phyloP scores from a whole-genome alignment of 2,113 vertebrate genomes.

The Ginglymostoma cirratum region DNA sequence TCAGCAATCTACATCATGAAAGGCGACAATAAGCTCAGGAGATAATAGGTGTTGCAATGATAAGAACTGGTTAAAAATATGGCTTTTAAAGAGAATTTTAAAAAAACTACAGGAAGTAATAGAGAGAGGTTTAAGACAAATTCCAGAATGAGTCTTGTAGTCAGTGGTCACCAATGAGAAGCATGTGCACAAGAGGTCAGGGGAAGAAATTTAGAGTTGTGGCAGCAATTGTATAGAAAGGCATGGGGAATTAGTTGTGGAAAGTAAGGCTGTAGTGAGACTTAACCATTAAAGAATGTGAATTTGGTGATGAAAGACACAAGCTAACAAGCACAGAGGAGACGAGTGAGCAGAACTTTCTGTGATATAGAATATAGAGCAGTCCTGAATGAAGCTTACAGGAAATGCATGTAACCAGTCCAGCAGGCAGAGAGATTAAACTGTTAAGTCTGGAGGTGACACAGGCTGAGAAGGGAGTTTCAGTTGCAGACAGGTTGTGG shows the following conservation, averaged over 20 bases:
- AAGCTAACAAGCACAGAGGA: no score
- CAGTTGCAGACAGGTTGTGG: background rate
- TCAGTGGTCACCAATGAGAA: background rate
- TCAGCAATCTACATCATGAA: background rate
- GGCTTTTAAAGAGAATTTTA: background rate
- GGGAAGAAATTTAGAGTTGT: background rate
- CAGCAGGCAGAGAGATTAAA: background rate
- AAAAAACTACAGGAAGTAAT: background rate
- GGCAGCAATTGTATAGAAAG: no score
- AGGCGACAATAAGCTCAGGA: background rate
- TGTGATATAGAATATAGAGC: background rate
- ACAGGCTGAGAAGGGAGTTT: background rate
- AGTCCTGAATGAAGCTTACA: background rate
- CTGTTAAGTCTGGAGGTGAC: background rate
- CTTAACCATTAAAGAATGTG: background rate
- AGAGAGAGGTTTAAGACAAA: background rate
- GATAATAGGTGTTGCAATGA: background rate
- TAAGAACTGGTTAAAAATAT: background rate
- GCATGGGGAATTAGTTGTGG: no score
- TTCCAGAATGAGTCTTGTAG: background rate
- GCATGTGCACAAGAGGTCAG: background rate
- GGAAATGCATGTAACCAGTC: background rate
- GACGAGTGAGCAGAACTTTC: background rate
- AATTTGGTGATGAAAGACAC: background rate
- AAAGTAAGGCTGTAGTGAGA: background rate